A percentile compares a stretch with the other conserved stretches of the same genome.
Conservation (phyloP, 37 sponge, comb jelly and placozoan species). For the Oscarella lobularis region DNA sequence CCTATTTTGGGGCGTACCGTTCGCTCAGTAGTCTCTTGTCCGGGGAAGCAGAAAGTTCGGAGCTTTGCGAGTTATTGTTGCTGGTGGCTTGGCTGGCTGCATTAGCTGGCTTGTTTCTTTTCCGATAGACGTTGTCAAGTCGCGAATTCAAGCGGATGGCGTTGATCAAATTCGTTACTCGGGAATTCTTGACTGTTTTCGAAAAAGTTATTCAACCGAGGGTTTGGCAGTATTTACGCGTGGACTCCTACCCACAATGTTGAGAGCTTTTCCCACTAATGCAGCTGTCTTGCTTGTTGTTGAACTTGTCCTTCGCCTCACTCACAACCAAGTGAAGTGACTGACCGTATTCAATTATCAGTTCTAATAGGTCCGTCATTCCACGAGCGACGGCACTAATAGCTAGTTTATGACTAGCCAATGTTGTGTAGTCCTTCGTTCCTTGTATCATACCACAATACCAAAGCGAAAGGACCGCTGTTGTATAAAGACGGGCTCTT, state of each 20-base stretch:
- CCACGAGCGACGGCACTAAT: too few relatives aligned
- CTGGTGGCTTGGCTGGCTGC: not conserved
- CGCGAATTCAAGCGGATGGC: conserved; percentile 6
- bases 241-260: not conserved
- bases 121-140: conserved; percentile 9
- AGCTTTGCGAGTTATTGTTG: not conserved
- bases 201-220: not conserved
- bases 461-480: too few relatives aligned
- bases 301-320: too few relatives aligned
- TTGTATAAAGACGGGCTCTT: too few relatives aligned
- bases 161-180: not conserved
- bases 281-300: not conserved
- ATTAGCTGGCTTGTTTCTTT: not conserved
- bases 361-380: too few relatives aligned
- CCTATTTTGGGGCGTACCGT: not conserved
- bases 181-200: not conserved
- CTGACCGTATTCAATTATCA: too few relatives aligned
- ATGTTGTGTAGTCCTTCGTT: too few relatives aligned
- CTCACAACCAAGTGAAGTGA: too few relatives aligned
- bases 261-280: not conserved
- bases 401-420: too few relatives aligned
- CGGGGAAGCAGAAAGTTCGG: too few relatives aligned
- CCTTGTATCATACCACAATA: too few relatives aligned
- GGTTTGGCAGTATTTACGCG: not conserved
- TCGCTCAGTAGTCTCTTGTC: not conserved